These are phyloP conservation scores for Chamaea fasciata DNA, from an alignment of 2,113 vertebrate species.

Conservation along the genomic window DNA sequence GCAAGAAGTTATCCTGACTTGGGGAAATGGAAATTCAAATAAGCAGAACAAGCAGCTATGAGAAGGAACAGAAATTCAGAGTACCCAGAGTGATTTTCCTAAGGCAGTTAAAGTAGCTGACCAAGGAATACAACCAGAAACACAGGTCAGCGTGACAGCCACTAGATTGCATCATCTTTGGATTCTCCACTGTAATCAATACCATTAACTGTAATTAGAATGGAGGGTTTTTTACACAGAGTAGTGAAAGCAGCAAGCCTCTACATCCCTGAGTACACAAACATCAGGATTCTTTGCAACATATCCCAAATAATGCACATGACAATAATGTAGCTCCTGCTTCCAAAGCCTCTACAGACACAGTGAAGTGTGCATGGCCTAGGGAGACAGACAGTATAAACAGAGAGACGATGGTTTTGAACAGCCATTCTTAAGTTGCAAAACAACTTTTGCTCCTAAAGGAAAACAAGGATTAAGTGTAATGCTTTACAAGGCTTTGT, in stretches of 20 bases:
- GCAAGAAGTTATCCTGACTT: neutral
- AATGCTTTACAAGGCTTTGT: neutral
- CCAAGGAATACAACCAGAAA: neutral
- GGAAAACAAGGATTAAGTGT: neutral
- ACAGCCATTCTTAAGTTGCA: neutral
- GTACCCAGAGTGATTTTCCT: neutral
- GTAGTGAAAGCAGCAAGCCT: neutral
- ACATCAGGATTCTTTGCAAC: neutral
- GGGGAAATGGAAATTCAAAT: neutral
- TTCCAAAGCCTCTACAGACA: neutral
- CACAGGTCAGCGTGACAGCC: neutral
- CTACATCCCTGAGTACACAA: neutral
- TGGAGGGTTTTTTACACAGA: neutral
- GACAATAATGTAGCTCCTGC: neutral
- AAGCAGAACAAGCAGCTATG: rapidly evolving
- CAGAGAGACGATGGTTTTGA: neutral
- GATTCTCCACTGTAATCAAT: neutral
- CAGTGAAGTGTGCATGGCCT: neutral
- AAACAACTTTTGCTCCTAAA: neutral
- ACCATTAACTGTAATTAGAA: neutral
- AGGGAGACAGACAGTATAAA: neutral
- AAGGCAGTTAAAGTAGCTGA: neutral
- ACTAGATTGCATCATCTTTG: neutral
- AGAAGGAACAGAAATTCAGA: neutral
- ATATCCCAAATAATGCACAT: neutral